Percentiles rank a stretch among this genome's conserved stretches.
Evolutionary conservation across 2,888 invertebrate species (phyloP).

Genomic region (Tyria jacobaeae): DNA sequence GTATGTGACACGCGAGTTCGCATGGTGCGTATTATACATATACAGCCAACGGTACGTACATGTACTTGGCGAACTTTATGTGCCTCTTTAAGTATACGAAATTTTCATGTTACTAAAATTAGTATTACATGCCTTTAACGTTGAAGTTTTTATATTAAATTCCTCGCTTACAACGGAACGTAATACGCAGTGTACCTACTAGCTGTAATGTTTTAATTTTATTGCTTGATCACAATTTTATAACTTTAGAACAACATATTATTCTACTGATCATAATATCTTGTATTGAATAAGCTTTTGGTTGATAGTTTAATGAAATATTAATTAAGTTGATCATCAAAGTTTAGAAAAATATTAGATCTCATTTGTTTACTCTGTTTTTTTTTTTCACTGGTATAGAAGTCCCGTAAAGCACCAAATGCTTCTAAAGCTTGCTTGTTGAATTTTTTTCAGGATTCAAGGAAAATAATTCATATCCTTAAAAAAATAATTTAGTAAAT

Average conservation of each 20-base stretch:
- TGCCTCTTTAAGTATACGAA: constrained; percentile 24
- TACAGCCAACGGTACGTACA: constrained; percentile 24
- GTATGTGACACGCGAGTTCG: constrained; percentile 54
- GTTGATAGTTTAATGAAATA: too few species aligned
- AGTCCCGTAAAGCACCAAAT: too few species aligned
- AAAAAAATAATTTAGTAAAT: too few species aligned
- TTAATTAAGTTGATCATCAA: background rate
- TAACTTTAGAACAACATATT: constrained; percentile 21
- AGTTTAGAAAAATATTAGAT: background rate
- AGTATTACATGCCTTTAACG: constrained; percentile 25
- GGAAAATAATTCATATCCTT: too few species aligned
- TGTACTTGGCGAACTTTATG: constrained; percentile 37
- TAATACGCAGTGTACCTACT: constrained; percentile 11
- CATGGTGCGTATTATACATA: constrained; percentile 52
- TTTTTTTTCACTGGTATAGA: too few species aligned
- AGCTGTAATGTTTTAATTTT: constrained; percentile 8
- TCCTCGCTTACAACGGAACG: constrained; percentile 27
- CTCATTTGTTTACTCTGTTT: too few species aligned
- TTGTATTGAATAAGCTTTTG: background rate
- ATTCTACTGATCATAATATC: background rate
- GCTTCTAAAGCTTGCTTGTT: too few species aligned
- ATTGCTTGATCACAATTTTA: constrained; percentile 50
- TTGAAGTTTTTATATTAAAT: constrained; percentile 44
- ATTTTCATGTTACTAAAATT: constrained; percentile 36
- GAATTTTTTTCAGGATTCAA: too few species aligned